Conservation (phyloP, 1,140 invertebrate species). For the Bicyclus anynana region DNA sequence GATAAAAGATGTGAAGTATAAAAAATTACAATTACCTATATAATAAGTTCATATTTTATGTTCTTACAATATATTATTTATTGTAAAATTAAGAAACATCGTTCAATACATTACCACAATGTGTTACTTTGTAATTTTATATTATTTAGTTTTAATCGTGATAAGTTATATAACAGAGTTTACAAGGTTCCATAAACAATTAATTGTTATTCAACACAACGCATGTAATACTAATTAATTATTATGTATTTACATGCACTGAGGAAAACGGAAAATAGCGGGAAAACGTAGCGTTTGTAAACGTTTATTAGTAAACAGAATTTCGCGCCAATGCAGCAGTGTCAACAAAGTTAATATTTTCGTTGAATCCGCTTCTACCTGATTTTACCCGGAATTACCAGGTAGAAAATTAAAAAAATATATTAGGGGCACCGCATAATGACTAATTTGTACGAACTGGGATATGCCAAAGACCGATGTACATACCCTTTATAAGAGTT, state of each 20-base stretch:
- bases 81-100: no score
- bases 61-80: no score
- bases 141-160: background rate
- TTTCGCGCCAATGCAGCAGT: slow-evolving; percentile 60
- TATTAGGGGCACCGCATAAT: slow-evolving; percentile 40
- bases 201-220: background rate
- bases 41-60: no score
- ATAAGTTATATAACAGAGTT: background rate
- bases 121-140: background rate
- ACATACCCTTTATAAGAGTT: slow-evolving; percentile 61
- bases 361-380: slow-evolving; percentile 44
- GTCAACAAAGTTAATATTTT: slow-evolving; percentile 58
- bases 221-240: slow-evolving; percentile 10
- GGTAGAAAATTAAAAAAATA: slow-evolving; percentile 50
- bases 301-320: slow-evolving; percentile 62
- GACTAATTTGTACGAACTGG: slow-evolving; percentile 56
- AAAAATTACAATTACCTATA: no score
- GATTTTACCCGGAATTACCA: slow-evolving; percentile 31
- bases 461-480: slow-evolving; percentile 62
- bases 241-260: slow-evolving; percentile 12
- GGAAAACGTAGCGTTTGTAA: slow-evolving; percentile 42
- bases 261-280: slow-evolving; percentile 39
- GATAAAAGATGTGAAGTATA: no score
- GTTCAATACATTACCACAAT: no score
- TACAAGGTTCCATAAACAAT: background rate